phyloP scores from a whole-genome alignment of 2,888 invertebrate genomes.

The Tenthredo distinguenda region DNA sequence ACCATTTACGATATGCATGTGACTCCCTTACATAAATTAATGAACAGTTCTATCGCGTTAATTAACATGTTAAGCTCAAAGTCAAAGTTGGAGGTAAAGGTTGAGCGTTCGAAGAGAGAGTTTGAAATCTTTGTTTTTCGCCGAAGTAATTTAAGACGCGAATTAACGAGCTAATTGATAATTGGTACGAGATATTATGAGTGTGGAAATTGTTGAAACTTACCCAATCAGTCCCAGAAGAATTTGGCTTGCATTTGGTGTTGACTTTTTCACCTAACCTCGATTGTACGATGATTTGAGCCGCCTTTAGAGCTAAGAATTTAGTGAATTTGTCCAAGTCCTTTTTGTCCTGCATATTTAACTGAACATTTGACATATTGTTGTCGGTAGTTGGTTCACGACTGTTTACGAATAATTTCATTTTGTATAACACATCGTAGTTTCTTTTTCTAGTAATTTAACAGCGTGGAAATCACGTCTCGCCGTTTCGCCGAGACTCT shows the following conservation, averaged over 20 bases:
- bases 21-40: constrained; percentile 20
- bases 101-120: background rate
- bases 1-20: background rate
- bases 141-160: background rate
- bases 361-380: constrained; percentile 76
- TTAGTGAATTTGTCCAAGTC: constrained; percentile 95
- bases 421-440: constrained; percentile 26
- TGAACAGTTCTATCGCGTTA: background rate
- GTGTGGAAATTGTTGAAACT: constrained; percentile 64
- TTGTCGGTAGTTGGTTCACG: constrained; percentile 1
- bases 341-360: constrained; percentile 83
- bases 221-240: constrained; percentile 92
- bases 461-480: constrained; percentile 19
- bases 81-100: constrained; percentile 14
- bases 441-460: background rate
- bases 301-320: constrained; percentile 91
- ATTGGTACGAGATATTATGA: background rate
- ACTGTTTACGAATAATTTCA: constrained; percentile 20
- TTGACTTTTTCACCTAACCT: constrained; percentile 92
- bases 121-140: background rate
- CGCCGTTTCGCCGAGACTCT: background rate
- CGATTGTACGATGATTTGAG: constrained; percentile 95
- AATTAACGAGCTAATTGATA: background rate
- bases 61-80: constrained; percentile 3
- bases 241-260: constrained; percentile 88